Percentiles rank a stretch among this genome's conserved stretches.
phyloP scores from a whole-genome alignment of 2,797 vertebrate genomes.

The Anas acuta region DNA sequence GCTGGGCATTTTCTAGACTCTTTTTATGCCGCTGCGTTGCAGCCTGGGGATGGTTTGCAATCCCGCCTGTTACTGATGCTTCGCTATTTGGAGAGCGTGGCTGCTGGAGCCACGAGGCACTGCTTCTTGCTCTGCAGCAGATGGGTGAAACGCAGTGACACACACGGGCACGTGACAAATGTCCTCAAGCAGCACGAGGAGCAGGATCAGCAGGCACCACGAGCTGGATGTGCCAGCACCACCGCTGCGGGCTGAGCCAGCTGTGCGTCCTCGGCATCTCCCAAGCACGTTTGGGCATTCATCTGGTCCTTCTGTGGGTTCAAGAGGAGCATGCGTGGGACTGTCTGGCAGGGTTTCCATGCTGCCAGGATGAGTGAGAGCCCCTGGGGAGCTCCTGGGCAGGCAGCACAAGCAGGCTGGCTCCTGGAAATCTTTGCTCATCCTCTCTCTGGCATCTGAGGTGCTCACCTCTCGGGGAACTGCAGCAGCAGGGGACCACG shows the following conservation, averaged over 20 bases:
- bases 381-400: neutral
- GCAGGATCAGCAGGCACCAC: neutral
- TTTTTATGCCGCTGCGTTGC: neutral
- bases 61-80: neutral
- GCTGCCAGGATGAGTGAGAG: neutral
- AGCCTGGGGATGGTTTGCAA: neutral
- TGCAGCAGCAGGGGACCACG: neutral
- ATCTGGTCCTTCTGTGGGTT: neutral
- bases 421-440: neutral
- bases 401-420: neutral
- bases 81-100: neutral
- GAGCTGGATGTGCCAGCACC: neutral
- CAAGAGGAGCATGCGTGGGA: neutral
- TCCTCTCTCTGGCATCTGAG: neutral
- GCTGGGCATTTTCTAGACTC: neutral
- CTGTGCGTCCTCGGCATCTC: neutral
- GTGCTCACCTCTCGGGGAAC: neutral
- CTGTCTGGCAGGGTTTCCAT: neutral
- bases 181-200: neutral
- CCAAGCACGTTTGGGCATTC: neutral
- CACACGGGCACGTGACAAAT: neutral
- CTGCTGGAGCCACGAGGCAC: neutral
- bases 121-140: neutral
- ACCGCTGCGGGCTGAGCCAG: neutral
- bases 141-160: neutral